These are phyloP conservation scores for Melanaphis sacchari DNA, from an alignment of 1,140 invertebrate species.

Conservation along the genomic window DNA sequence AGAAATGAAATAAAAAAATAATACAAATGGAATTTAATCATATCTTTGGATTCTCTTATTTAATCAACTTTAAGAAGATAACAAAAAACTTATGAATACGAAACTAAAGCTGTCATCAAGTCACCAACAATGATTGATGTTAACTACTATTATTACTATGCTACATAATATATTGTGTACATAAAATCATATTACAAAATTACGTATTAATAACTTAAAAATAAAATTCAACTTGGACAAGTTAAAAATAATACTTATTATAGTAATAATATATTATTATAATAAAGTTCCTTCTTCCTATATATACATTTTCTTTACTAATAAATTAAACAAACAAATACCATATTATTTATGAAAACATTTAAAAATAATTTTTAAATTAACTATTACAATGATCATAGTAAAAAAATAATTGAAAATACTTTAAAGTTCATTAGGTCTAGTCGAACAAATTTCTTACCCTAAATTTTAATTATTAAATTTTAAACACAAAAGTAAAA, in stretches of 20 bases:
- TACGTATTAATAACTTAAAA: not conserved
- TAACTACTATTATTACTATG: not conserved
- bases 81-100: not conserved
- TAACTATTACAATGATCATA: not conserved
- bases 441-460: not conserved
- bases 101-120: not conserved
- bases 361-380: not conserved
- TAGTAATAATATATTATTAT: not conserved
- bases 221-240: not conserved
- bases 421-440: not conserved
- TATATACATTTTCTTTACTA: not conserved
- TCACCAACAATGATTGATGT: not conserved
- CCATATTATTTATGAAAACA: not conserved
- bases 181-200: constrained; percentile 27
- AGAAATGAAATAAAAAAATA: not conserved
- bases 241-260: not conserved
- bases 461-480: not conserved
- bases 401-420: not conserved
- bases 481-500: not conserved
- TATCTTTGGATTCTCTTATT: not conserved
- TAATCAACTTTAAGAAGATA: not conserved
- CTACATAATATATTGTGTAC: not conserved
- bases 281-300: not conserved
- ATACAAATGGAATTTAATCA: not conserved
- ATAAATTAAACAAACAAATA: not conserved